Conservation (phyloP, 1,140 invertebrate genomes). For the Trachymyrmex cornetzi region DNA sequence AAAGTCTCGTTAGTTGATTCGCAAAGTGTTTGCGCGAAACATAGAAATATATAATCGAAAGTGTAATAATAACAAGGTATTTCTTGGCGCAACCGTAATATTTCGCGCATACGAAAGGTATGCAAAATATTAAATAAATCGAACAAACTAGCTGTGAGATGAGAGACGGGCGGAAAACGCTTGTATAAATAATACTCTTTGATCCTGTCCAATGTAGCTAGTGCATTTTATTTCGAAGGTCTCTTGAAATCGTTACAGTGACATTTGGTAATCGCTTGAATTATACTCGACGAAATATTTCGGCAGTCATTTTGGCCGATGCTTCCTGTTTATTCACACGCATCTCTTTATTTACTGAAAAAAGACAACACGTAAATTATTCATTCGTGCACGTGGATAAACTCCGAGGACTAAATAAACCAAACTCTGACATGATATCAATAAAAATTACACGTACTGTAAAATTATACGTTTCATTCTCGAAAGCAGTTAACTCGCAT, state of each 20-base stretch:
- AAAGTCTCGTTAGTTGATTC: slow-evolving; percentile 69
- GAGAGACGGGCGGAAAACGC: not conserved
- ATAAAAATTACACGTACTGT: slow-evolving; percentile 27
- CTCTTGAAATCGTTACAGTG: not conserved
- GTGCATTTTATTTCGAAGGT: not conserved
- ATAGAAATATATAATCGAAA: slow-evolving; percentile 69
- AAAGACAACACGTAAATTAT: not conserved
- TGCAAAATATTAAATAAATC: slow-evolving; percentile 50
- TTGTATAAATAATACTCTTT: slow-evolving; percentile 43
- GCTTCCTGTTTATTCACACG: not conserved
- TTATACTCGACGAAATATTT: slow-evolving; percentile 31
- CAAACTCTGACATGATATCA: not conserved
- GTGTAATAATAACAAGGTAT: slow-evolving; percentile 71
- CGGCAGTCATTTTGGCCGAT: not conserved
- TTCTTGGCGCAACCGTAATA: slow-evolving; percentile 61
- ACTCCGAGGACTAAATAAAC: not conserved
- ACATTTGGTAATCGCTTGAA: slow-evolving; percentile 38
- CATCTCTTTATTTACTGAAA: not conserved
- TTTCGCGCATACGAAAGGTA: not conserved
- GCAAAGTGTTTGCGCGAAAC: slow-evolving; percentile 47
- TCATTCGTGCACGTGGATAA: not conserved
- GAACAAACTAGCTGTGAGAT: slow-evolving; percentile 12
- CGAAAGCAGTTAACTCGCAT: not conserved
- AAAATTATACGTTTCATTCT: not conserved
- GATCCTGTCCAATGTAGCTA: slow-evolving; percentile 5